Conservation (phyloP, 2,113 vertebrate genomes). For the Platycercus adscitus region DNA sequence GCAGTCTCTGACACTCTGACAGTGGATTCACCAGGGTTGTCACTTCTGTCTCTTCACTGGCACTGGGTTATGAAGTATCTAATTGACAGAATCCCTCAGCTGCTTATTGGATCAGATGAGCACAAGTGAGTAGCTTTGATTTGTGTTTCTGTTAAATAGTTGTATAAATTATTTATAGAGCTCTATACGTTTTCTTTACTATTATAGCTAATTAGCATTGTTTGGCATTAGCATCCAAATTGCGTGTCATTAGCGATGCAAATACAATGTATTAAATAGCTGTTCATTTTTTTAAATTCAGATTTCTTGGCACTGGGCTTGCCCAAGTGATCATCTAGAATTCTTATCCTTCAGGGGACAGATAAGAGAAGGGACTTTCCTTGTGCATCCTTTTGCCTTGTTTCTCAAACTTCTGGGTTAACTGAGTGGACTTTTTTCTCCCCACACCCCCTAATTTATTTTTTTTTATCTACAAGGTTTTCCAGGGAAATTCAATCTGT, state of each 20-base stretch:
- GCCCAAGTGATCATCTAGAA: background rate
- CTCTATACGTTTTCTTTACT: background rate
- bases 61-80: constrained; percentile 95
- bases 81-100: constrained; percentile 81
- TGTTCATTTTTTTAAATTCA: background rate
- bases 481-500: constrained; percentile 87
- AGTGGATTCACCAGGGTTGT: constrained; percentile 82
- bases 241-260: background rate
- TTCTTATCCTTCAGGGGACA: background rate
- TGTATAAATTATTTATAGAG: background rate
- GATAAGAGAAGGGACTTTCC: background rate
- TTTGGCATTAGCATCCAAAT: background rate
- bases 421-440: background rate
- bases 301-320: background rate
- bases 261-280: background rate
- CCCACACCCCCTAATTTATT: background rate
- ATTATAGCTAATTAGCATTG: background rate
- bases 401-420: background rate
- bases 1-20: constrained; percentile 78
- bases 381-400: background rate
- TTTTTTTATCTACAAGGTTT: constrained; percentile 65
- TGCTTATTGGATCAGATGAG: constrained; percentile 80
- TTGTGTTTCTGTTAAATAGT: background rate
- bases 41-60: constrained; percentile 93
- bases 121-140: constrained; percentile 80